Evolutionary conservation across 2,797 vertebrate genomes (phyloP), one percentile per base, ranked within the genome.

Genomic region (Halcyon chelicuti): DNA sequence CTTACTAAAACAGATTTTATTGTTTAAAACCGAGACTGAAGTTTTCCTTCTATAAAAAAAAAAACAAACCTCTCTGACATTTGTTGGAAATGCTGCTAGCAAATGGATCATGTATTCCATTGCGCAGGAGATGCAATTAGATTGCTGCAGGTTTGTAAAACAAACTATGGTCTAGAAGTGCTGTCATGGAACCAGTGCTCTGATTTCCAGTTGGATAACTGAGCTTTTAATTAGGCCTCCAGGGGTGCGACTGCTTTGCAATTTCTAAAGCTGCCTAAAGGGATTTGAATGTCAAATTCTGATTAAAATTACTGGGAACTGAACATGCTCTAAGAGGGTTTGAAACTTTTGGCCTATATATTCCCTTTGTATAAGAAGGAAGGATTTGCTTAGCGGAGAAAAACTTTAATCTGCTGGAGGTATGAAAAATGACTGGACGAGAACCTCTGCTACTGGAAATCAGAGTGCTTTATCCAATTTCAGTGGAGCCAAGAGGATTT

Each of bases 81-180:
- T 93, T 95, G 90, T 51, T 96, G 95, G 96, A 95, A 93, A 61
- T 75, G n/a, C 14, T 95, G 93, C 87, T 74, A 88, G 89, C 14
- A 31, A 92, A 79, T 40, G 92, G 95, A 68, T 97, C 93, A 89
- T 29, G 68, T 88, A 63, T 97, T 97, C 97, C 97, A 95, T 86
- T 86, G 96, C 90, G 5, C 83, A 47, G 94, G 94, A 90, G 83
- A 85, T 91, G 93, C 95, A 95, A 94, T 95, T 93, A 76, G 88
- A 58, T 87, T 85, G 70, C 83, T 90, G 73, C 86, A 96, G 87
- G 47, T 79, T 90, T 96, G 94, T 40, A 71, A 95, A 90, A 81
- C 61, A 95, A 94, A 93, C 94, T 63, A 60, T 66, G 93, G 88
- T 42, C 35, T n/a, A 61, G 92, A 33, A 70, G 86, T 21, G 93